Evolutionary conservation across 2,113 vertebrate genomes (phyloP), one percentile per base, ranked within the genome.

Genomic region (Pedetes capensis): DNA sequence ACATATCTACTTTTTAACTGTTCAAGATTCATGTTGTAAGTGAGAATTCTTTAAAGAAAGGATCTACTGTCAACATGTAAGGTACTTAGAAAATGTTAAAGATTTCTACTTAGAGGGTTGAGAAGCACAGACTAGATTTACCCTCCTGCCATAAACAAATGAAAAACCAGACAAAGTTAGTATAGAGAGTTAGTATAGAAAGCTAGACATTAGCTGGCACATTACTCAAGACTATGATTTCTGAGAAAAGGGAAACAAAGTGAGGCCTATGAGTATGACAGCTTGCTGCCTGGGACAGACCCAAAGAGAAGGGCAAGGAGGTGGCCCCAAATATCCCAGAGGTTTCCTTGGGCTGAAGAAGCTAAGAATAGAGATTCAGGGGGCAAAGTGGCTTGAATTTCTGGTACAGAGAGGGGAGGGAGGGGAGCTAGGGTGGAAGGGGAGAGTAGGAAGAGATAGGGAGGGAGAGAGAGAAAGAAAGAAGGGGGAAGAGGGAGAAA

Each of bases 41-140:
- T 86, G 64, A 96, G 39, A 57, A n/a, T 55, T 89, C 51, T 86
- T 80, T 81, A 86, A 89, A 78, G 87, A 71, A 94, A 90, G 59
- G 22, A 82, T 74, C 29, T 44, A 55, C 42, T 71, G 51, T 49
- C 86, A 96, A 81, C 18, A 76, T 82, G 44, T 78, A 89, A 92
- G 20, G 14, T 47, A 49, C 51, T 16, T 47, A 75, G 91, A 55
- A 63, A 95, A 81, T 80, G 37, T 74, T 37, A 83, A 74, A 95
- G 42, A 87, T 57, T 82, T 93, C 44, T 37, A 71, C 32, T 74
- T 84, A 94, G 64, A 92, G 49, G 42, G 3, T 44, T 2, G 64
- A 75, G 18, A 74, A 94, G 71, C 34, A 64, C 39, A 39, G 63
- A 83, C 22, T n/a, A 68, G 64, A 80, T 74, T 89, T 74, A 80